Base-by-base conservation (phyloP, 2,888 invertebrate species). In the Lochmaea capreae region DNA sequence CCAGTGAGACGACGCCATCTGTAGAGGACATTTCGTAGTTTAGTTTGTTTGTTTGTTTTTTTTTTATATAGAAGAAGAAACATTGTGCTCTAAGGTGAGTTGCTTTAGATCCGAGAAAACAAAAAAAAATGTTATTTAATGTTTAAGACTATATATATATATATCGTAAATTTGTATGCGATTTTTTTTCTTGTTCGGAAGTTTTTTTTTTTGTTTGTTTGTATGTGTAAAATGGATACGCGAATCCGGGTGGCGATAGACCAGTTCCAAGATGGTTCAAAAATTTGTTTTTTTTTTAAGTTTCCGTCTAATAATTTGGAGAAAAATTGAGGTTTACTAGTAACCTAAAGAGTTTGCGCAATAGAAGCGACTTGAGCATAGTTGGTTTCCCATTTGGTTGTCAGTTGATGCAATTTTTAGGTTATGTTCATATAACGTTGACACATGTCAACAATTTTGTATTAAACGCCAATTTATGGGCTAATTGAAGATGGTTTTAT, bases 121-220 rank as follows among this genome's bases (percentile, higher is more conserved):
- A 68, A 69, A 77, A 77, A n/a, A 74, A 76, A 80, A 81, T 83
- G 83, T 83, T 83, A 83, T 83, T 82, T 83, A 82, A 83, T 83
- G 77, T 83, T 76, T 83, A 83, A 82, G 83, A 75, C 72, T 78
- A 74, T 75, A 72, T 68, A 52, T 54, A 49, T 66, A 26, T 67
- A 52, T 49, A 49, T 66, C 71, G 68, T 71, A 72, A 74, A 74
- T 58, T 63, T 72, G 65, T 72, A 67, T 58, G 61, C 54, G 62
- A 69, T 59, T 65, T 72, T 76, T 75, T 73, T 73, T 72, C 39
- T 68, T 67, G 62, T 72, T 65, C 33, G 33, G 33, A 8, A 33
- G 33, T 6, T 33, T 33, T 33, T 33, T 54, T 54, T 66, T 72
- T 66, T 58, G 54, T 71, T 73, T 59, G 49, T 68, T 33, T 61